Base-by-base conservation (phyloP, 2,888 invertebrate species). In the Ichneumon xanthorius region DNA sequence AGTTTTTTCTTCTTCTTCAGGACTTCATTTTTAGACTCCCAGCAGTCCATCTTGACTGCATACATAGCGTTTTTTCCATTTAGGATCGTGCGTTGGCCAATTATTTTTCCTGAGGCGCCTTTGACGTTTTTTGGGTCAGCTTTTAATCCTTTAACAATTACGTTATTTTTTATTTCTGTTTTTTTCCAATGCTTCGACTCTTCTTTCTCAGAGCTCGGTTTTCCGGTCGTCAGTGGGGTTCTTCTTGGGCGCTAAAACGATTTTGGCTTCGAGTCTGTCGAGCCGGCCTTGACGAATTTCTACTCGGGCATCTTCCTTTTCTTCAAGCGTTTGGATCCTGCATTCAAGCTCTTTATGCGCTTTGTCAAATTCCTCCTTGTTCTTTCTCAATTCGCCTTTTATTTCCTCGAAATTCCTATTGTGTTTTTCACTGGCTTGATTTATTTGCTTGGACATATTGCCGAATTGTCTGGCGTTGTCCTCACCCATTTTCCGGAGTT, bases 101-200 rank as follows among this genome's bases (percentile, higher is more conserved):
- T 50, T 14, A 50, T 50, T n/a, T 50, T n/a, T 1, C 50, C 50
- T 1, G 58, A 22, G 2, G 19, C 11, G 9, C 16, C 30, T 68
- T 68, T 68, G 48, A 48, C 58, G 11, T 58, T 58, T 58, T 58
- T 58, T 22, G 68, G 26, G 48, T 68, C 48, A 1, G 48, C 26
- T 26, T 68, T 48, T 2, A 68, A 14, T 22, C 48, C 68, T 26
- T 68, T 68, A 0, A 50, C 45, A 1, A 48, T 5, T 4, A 68
- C 40, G 16, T 58, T 72, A 5, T 72, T 72, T 16, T 3, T 58
- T 26, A 72, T 72, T 58, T 72, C 11, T 0, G 72, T 2, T 45
- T 58, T 58, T 40, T 72, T n/a, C 72, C 14, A 58, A 37, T 30
- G 55, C 7, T 72, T 72, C 72, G 4, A 71, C 16, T 55, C 53